phyloP scores from a whole-genome alignment of 2,113 vertebrate species.

The Vombatus ursinus region DNA sequence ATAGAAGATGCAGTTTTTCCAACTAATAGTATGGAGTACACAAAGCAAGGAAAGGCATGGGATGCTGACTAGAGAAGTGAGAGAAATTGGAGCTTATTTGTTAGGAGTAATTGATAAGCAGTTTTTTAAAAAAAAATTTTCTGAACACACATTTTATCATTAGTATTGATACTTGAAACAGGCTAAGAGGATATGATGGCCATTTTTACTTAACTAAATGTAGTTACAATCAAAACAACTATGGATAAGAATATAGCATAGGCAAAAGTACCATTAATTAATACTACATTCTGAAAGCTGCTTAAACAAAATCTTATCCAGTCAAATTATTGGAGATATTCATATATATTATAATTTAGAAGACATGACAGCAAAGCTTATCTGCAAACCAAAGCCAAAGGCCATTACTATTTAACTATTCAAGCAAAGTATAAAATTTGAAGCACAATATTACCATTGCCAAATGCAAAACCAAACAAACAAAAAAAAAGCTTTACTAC shows the following conservation, averaged over 20 bases:
- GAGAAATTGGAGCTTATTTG: background rate
- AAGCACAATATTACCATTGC: constrained; percentile 59
- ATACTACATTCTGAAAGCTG: constrained; percentile 63
- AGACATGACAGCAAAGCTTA: constrained; percentile 59
- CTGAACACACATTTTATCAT: background rate
- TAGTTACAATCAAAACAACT: constrained; percentile 28
- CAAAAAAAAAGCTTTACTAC: constrained; percentile 22
- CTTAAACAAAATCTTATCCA: constrained; percentile 53
- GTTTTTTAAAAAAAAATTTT: background rate
- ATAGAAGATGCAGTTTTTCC: background rate
- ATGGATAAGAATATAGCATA: constrained; percentile 54
- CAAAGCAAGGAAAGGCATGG: background rate
- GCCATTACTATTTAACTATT: constrained; percentile 15
- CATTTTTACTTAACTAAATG: constrained; percentile 60
- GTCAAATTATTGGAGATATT: constrained; percentile 58
- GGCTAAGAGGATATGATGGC: constrained; percentile 68
- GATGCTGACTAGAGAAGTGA: background rate
- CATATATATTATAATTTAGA: constrained; percentile 56
- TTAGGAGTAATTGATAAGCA: constrained; percentile 12
- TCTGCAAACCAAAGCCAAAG: constrained; percentile 61
- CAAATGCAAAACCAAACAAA: constrained; percentile 53
- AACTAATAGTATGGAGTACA: background rate
- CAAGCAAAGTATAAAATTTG: constrained; percentile 23
- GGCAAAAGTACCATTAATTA: constrained; percentile 33
- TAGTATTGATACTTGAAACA: background rate